Conservation (phyloP, 2,113 vertebrate genomes). For the Cyprinodon variegatus region DNA sequence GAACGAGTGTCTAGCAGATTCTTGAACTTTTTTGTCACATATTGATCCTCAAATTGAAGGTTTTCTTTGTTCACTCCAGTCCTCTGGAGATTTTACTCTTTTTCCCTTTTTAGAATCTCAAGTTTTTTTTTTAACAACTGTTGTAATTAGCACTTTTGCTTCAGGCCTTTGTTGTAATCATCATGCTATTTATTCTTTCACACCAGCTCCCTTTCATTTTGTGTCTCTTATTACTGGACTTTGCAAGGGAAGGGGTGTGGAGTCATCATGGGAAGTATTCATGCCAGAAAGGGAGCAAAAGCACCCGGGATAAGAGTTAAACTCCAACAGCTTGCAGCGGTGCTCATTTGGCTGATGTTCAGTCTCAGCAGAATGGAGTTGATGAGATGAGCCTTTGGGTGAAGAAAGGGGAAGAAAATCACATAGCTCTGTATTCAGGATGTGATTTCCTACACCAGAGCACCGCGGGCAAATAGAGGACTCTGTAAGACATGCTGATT, state of each 20-base stretch:
- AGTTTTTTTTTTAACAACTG: background rate
- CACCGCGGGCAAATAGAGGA: background rate
- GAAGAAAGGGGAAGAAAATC: background rate
- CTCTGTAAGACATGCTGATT: background rate
- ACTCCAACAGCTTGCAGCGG: background rate
- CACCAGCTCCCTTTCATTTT: background rate
- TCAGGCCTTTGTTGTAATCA: background rate
- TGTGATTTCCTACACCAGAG: background rate
- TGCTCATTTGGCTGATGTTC: background rate
- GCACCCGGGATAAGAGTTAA: background rate
- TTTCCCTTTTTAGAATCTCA: background rate
- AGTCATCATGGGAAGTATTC: background rate
- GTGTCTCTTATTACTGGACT: background rate
- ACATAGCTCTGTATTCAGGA: background rate
- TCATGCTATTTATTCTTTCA: background rate
- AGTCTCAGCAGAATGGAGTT: background rate
- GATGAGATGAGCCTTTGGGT: conserved; percentile 3
- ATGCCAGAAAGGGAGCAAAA: background rate
- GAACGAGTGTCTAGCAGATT: background rate
- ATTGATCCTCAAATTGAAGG: background rate
- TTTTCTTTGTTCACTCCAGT: background rate
- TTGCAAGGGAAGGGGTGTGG: background rate
- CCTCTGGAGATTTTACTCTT: background rate
- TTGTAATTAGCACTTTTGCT: background rate
- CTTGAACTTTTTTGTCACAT: background rate